Base-by-base conservation (phyloP, 2,113 vertebrate genomes). In the Meleagris gallopavo region DNA sequence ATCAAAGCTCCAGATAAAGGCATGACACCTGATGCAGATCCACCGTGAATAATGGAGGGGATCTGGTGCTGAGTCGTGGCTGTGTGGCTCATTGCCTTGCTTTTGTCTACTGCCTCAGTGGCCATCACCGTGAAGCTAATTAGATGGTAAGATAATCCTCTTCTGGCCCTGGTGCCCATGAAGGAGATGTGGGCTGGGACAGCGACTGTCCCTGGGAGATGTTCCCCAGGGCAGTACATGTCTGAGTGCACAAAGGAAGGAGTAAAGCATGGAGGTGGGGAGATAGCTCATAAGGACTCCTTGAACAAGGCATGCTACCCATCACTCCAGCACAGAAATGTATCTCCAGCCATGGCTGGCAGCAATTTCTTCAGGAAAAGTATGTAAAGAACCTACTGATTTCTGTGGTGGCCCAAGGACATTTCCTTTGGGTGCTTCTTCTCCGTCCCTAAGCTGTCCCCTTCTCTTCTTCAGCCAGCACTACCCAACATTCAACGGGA, bases 1-100 rank as follows among this genome's bases (percentile, higher is more conserved):
- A 89, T 73, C 83, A 16, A 60, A 86, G 72, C 52, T 16, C 50
- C 78, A 90, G 93, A 94, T 95, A 95, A 93, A 95, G 32, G 32
- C 25, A 0, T 2, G 95, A 96, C 62, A 96, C 73, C 67, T 4
- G 79, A 97, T 81, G 78, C 88, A 2, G 70, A 9, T 11, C 40
- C n/a, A 17, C 43, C 7, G 18, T 88, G 89, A 94, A 95, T 74
- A 90, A 83, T 46, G 45, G 38, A 95, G 78, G 43, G 25, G 29
- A 18, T 54, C 32, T 2, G 2, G 13, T 18, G 46, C 55, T 3
- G 12, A 74, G 27, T 18, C 1, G 0, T 38, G 50, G 32, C 46
- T 62, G 9, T 1, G 4, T 11, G 54, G 69, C 52, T 93, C 76
- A 7, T 55, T 84, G 60, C 15, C 41, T 75, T 57, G 36, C 61